A percentile compares a stretch with the other conserved stretches of the same genome.
Conservation (phyloP, 1,140 invertebrate genomes). For the Drosophila chauvacae region DNA sequence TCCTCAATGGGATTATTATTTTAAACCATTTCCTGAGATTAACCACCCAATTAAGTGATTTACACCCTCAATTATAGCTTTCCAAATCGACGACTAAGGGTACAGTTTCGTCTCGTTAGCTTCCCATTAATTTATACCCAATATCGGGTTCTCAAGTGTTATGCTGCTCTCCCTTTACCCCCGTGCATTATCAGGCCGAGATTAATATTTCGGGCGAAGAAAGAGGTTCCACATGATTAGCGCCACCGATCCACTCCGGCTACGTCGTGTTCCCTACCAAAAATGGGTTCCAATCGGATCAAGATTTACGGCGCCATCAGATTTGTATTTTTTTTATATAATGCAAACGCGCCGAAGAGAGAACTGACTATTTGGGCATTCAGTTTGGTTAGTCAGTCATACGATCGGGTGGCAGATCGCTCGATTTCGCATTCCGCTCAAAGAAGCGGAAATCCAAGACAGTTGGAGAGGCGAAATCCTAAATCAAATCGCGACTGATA, state of each 20-base stretch:
- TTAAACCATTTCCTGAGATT: constrained; percentile 3
- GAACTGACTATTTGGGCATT: constrained; percentile 43
- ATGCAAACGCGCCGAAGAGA: constrained; percentile 46
- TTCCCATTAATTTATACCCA: constrained; percentile 41
- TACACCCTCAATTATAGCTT: constrained; percentile 4
- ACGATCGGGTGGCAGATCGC: constrained; percentile 22
- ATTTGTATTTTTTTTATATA: constrained; percentile 63
- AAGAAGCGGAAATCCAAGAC: constrained; percentile 25
- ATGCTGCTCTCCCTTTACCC: neutral
- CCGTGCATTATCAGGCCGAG: constrained; percentile 37
- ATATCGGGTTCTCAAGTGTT: constrained; percentile 47
- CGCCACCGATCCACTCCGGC: constrained; percentile 41
- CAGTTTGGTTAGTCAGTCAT: constrained; percentile 28
- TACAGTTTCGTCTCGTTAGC: constrained; percentile 31
- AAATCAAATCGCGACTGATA: constrained; percentile 45
- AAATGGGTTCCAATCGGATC: constrained; percentile 53
- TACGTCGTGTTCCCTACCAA: constrained; percentile 7
- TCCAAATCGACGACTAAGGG: neutral
- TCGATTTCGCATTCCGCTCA: constrained; percentile 36
- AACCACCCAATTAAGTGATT: constrained; percentile 2
- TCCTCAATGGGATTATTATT: neutral
- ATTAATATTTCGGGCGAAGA: constrained; percentile 36
- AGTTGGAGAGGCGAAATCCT: neutral
- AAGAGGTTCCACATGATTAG: constrained; percentile 60
- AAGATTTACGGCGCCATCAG: constrained; percentile 67